These are phyloP conservation scores for Cliona cf. orientalis DNA, from an alignment of 37 sponge, comb jelly and placozoan species.

Conservation along the genomic window DNA sequence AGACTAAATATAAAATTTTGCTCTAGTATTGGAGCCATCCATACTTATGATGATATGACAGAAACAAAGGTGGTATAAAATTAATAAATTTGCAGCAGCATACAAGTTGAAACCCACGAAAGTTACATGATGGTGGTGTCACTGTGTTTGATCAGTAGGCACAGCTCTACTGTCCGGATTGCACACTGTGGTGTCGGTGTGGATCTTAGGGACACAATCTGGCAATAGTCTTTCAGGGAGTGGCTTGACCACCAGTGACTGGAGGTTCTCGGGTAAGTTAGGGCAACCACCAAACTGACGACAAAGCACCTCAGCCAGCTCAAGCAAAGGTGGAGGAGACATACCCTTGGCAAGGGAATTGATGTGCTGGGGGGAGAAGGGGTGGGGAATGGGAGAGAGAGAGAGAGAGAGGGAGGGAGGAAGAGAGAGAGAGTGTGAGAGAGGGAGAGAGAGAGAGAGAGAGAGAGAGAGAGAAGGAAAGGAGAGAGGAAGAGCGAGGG, in stretches of 20 bases:
- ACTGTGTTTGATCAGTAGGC: no score
- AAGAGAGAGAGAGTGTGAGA: slow-evolving; percentile 6
- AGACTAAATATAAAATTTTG: no score
- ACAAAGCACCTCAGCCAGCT: slow-evolving; percentile 73
- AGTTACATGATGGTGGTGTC: no score
- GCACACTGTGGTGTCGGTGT: slow-evolving; percentile 47
- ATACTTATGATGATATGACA: no score
- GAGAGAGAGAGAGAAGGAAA: background rate
- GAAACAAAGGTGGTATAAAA: no score
- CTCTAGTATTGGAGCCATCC: no score
- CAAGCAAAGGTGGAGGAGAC: slow-evolving; percentile 57
- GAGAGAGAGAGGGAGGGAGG: background rate
- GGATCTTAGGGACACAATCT: background rate
- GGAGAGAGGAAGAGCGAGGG: no score
- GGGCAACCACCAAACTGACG: slow-evolving; percentile 52
- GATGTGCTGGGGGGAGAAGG: slow-evolving; percentile 56
- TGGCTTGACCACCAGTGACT: slow-evolving; percentile 28
- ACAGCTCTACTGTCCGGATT: slow-evolving; percentile 39
- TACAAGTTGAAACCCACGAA: no score
- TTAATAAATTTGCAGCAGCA: no score
- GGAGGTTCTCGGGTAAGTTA: slow-evolving; percentile 46
- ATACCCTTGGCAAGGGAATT: slow-evolving; percentile 72
- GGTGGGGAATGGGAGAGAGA: background rate
- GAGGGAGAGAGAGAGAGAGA: background rate
- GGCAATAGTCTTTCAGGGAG: slow-evolving; percentile 7